Base-by-base conservation (phyloP, 2,888 invertebrate species). In the Liodrosophila aerea region DNA sequence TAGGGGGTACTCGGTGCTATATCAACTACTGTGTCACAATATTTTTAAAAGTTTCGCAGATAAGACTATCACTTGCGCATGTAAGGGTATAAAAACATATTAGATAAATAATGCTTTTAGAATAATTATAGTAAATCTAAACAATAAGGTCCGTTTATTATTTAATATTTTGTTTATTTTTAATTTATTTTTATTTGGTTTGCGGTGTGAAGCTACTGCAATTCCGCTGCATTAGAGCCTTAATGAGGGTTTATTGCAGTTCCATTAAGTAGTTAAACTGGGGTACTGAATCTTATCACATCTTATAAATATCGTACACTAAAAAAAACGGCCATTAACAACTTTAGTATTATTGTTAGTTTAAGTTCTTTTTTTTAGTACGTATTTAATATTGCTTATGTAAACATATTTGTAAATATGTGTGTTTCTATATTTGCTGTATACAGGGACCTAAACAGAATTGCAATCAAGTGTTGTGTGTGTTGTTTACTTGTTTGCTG, bases 401-500 rank as follows among this genome's bases (percentile, higher is more conserved):
- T 39, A 39, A 39, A 39, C 18, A 18, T 7, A 18, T 39, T 18
- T 9, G 15, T 37, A 37, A 15, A 37, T 16, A 16, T n/a, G n/a
- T n/a, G n/a, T n/a, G n/a, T n/a, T n/a, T n/a, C n/a, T n/a, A 11
- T 12, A 46, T 27, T 7, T 11, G 29, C 9, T n/a, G 29, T 18
- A 16, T 34, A 31, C 11, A 31, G 15, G 39, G 12, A 29, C 11
- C 27, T 27, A 9, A 51, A 27, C 54, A 49, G 30, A 51, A 59
- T 50, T 59, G 47, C 51, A 71, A 59, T 60, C 50, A 57, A 39
- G 34, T 34, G 8, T n/a, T n/a, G 37, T 29, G 8, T 36, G 22
- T 59, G 51, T 65, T 69, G 39, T 64, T 71, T 52, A 49, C 47
- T 40, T 11, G 15, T 16, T 12, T 39, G 9, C 1, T 39, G 49